A percentile compares a stretch with the other conserved stretches of the same genome.
These are phyloP conservation scores for Grapholita molesta DNA, from an alignment of 1,140 invertebrate genomes.

Conservation along the genomic window DNA sequence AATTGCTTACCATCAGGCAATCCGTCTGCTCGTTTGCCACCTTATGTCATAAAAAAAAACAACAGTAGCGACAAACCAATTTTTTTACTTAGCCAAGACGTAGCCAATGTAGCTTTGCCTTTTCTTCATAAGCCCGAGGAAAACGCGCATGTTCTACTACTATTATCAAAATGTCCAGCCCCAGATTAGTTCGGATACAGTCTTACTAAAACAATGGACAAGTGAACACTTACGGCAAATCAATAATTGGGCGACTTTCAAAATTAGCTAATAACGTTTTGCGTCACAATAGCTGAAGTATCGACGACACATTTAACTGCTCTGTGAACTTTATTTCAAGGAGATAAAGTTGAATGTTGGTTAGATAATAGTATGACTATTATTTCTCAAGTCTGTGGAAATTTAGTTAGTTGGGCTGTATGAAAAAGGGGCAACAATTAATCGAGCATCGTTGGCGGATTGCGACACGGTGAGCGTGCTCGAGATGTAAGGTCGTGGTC, in stretches of 20 bases:
- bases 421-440: slow-evolving; percentile 15
- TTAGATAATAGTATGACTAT: neutral
- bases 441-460: neutral
- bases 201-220: neutral
- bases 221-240: neutral
- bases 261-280: neutral
- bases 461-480: neutral
- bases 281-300: neutral
- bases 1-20: too few relatives aligned
- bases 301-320: neutral
- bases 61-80: too few relatives aligned
- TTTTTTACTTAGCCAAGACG: too few relatives aligned
- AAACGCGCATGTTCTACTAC: too few relatives aligned
- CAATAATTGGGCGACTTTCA: neutral
- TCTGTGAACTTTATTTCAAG: neutral
- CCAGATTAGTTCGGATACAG: neutral
- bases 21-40: too few relatives aligned
- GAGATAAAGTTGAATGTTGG: neutral
- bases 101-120: too few relatives aligned
- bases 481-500: neutral
- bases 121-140: too few relatives aligned
- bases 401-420: slow-evolving; percentile 8
- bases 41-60: too few relatives aligned
- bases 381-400: slow-evolving; percentile 13
- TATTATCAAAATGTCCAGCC: neutral